Base-by-base conservation (phyloP, 2,797 vertebrate genomes). In the Nannoperca australis region DNA sequence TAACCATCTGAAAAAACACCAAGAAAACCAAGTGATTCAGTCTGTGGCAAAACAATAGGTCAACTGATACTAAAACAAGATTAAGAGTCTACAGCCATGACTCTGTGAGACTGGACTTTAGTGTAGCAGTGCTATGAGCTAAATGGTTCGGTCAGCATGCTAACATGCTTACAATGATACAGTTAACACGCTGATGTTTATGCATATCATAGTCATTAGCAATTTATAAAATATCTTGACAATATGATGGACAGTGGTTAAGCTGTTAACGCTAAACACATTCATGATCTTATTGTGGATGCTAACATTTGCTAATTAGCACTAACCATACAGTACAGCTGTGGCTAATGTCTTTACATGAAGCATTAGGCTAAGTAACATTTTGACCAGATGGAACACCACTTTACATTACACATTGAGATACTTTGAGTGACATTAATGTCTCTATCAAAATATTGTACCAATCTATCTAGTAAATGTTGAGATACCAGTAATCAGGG, bases 1-100 rank as follows among this genome's bases (percentile, higher is more conserved):
- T 91, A 85, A 71, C 71, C 77, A 68, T 79, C 90, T 93, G 87
- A 51, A 84, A 83, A 60, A 75, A 55, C n/a, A 27, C 1, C 36
- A 70, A 36, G 11, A 73, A 61, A 49, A 70, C 6, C 75, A 32
- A 32, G 50, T 7, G 1, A 66, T 38, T 71, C 14, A 64, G 49
- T 70, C 40, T 36, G 30, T 27, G 4, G 4, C 47, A 20, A 50
- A 50, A 50, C 47, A 50, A 50, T n/a, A n/a, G 3, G n/a, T 22
- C 49, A 22, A 12, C 20, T 50, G 20, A 45, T 50, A 55, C 36
- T 38, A 34, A 30, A 4, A 7, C 24, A 45, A 45, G 15, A 45
- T 5, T 44, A 7, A 17, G 42, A 45, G 44, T 42, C 18, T 64
- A 12, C 27, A 64, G 61, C 42, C 17, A 27, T 7, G 34, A 11